Percentiles rank a stretch among this genome's conserved stretches.
Evolutionary conservation across 1,140 invertebrate species (phyloP).

Genomic region (Drosophila subpulchrella): DNA sequence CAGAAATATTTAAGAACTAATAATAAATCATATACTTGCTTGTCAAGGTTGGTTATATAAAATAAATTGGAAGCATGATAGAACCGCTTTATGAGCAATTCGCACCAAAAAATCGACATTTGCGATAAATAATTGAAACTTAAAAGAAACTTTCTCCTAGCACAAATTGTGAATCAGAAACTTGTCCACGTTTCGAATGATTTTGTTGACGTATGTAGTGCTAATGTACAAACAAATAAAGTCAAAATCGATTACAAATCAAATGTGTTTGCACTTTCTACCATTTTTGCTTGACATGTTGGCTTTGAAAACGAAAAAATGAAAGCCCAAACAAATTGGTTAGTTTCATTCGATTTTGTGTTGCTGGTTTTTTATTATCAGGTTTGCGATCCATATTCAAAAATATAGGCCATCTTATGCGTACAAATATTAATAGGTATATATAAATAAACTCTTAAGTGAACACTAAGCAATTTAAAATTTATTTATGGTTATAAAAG

Average conservation of each 20-base stretch:
- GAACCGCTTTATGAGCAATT: background rate
- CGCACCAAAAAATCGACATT: background rate
- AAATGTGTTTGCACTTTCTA: slow-evolving; percentile 27
- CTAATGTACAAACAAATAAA: slow-evolving; percentile 1
- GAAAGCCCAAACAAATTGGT: background rate
- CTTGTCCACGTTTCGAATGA: background rate
- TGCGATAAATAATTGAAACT: background rate
- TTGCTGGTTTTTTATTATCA: background rate
- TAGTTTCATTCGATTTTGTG: slow-evolving; percentile 2
- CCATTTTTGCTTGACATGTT: background rate
- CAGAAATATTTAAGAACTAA: slow-evolving; percentile 8
- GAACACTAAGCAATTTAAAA: no score
- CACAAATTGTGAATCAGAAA: background rate
- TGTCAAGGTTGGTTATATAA: background rate
- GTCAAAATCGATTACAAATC: slow-evolving; percentile 2
- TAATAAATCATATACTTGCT: slow-evolving; percentile 2
- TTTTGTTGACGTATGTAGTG: background rate
- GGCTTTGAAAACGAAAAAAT: background rate
- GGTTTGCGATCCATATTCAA: background rate
- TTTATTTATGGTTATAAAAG: no score
- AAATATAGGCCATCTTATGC: background rate
- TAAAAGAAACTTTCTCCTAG: slow-evolving; percentile 9
- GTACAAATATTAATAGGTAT: background rate
- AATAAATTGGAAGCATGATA: background rate
- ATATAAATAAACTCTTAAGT: background rate